Evolutionary conservation across 1,140 invertebrate genomes (phyloP).

Genomic region (Radopholus similis): DNA sequence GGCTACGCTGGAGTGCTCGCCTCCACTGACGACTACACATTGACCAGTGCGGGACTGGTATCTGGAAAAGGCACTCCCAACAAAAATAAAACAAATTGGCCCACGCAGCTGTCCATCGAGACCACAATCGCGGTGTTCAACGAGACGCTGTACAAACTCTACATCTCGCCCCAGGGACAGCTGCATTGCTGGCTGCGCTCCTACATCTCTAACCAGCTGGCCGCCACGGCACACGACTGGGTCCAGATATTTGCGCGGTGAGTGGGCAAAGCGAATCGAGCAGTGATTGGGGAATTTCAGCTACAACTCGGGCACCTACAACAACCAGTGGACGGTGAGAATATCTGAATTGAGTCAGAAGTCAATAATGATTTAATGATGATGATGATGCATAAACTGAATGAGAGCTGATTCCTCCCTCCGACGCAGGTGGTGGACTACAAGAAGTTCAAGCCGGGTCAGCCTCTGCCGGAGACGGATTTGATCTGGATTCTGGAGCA

Average conservation of each 20-base stretch:
- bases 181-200: slow-evolving; percentile 70
- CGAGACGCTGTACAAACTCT: slow-evolving; percentile 64
- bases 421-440: slow-evolving; percentile 69
- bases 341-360: background rate
- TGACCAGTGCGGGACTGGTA: slow-evolving; percentile 69
- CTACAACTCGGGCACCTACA: slow-evolving; percentile 77
- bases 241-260: slow-evolving; percentile 25
- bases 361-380: slow-evolving; percentile 1
- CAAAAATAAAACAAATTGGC: background rate
- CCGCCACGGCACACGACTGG: slow-evolving; percentile 65
- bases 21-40: slow-evolving; percentile 83
- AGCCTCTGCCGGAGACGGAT: slow-evolving; percentile 63
- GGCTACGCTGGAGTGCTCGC: slow-evolving; percentile 81
- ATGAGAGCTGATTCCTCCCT: no score
- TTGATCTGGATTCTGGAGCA: slow-evolving; percentile 79
- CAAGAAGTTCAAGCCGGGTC: slow-evolving; percentile 66
- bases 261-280: background rate
- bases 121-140: slow-evolving; percentile 75
- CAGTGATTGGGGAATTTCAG: slow-evolving; percentile 2
- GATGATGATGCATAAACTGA: no score
- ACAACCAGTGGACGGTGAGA: slow-evolving; percentile 79
- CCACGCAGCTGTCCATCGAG: slow-evolving; percentile 65
- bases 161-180: slow-evolving; percentile 65
- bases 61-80: background rate
- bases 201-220: slow-evolving; percentile 78